phyloP scores from a whole-genome alignment of 2,888 invertebrate genomes.

The Drosophila koepferae region DNA sequence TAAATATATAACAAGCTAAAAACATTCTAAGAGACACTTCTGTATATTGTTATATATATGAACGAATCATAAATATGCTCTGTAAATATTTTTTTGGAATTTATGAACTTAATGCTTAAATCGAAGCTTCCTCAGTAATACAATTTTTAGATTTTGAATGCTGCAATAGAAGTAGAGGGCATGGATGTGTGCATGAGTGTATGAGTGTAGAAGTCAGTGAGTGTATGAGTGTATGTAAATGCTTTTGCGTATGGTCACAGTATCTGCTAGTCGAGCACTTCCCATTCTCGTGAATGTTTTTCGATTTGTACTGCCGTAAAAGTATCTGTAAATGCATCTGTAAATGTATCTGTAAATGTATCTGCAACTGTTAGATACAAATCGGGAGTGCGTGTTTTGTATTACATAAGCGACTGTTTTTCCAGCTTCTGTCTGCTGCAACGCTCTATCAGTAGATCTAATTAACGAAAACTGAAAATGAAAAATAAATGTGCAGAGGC shows the following conservation, averaged over 20 bases:
- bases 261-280: conserved; percentile 15
- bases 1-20: too few species aligned
- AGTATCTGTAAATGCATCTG: conserved; percentile 4
- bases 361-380: neutral
- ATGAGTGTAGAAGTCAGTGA: neutral
- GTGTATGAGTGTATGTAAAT: neutral
- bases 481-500: conserved; percentile 21
- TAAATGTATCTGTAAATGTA: conserved; percentile 6
- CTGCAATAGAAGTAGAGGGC: too few species aligned
- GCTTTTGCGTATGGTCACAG: neutral
- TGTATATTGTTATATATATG: too few species aligned
- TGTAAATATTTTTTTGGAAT: too few species aligned
- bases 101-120: too few species aligned
- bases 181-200: too few species aligned
- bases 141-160: too few species aligned
- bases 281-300: neutral
- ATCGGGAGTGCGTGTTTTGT: conserved; percentile 23
- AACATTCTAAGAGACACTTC: too few species aligned
- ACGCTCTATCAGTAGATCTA: conserved; percentile 51
- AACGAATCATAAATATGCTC: too few species aligned
- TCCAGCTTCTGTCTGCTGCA: neutral
- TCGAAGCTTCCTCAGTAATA: too few species aligned
- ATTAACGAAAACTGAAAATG: conserved; percentile 37
- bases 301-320: conserved; percentile 8
- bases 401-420: conserved; percentile 42